Evolutionary conservation across 2,888 invertebrate species (phyloP).

Genomic region (Sphaeridia pumilis): DNA sequence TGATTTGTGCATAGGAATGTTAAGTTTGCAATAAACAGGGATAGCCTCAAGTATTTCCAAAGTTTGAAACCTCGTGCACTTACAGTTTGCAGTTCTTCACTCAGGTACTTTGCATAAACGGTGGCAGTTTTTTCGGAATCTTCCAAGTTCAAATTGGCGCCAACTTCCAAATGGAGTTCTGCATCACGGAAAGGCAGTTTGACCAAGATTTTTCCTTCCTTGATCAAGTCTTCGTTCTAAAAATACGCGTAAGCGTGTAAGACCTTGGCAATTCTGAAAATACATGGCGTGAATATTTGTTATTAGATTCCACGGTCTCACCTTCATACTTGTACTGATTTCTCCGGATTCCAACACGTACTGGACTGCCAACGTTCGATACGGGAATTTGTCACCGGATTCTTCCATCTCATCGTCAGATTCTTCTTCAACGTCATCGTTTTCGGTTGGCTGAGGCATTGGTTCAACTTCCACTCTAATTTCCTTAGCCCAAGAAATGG

Average conservation of each 20-base stretch:
- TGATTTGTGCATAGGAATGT: not conserved
- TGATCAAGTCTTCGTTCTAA: constrained; percentile 27
- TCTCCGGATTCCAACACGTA: constrained; percentile 23
- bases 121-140: constrained; percentile 27
- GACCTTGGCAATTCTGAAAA: not conserved
- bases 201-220: constrained; percentile 18
- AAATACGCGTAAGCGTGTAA: constrained; percentile 7
- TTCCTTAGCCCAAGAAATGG: constrained; percentile 30
- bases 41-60: not conserved
- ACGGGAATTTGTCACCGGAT: constrained; percentile 17
- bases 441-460: constrained; percentile 9
- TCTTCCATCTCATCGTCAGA: too few species aligned
- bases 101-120: constrained; percentile 16
- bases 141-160: constrained; percentile 25
- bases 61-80: not conserved
- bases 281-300: not conserved
- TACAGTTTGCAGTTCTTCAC: not conserved
- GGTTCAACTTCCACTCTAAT: constrained; percentile 33
- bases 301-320: constrained; percentile 16
- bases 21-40: not conserved
- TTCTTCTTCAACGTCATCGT: constrained; percentile 3
- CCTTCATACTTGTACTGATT: constrained; percentile 26
- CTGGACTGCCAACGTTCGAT: constrained; percentile 28
- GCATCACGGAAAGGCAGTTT: constrained; percentile 18
- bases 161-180: constrained; percentile 24